phyloP scores from a whole-genome alignment of 2,113 vertebrate genomes.

The Melanostigma gelatinosum region DNA sequence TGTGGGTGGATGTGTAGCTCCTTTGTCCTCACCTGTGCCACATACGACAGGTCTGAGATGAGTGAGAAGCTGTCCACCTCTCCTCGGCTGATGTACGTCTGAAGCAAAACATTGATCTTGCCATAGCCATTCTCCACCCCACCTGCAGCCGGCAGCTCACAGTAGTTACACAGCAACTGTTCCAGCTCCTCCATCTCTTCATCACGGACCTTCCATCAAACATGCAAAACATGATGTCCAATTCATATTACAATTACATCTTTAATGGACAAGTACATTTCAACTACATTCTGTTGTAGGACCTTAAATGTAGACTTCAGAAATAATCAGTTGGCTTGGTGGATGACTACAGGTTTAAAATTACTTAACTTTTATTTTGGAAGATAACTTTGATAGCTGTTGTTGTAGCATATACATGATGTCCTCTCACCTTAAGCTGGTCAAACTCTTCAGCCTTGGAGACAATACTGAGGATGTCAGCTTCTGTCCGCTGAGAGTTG shows the following conservation, averaged over 20 bases:
- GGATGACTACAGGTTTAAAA: neutral
- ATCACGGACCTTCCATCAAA: constrained; percentile 88
- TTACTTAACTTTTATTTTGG: neutral
- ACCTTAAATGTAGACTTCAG: neutral
- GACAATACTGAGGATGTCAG: constrained; percentile 93
- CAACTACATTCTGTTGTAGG: neutral
- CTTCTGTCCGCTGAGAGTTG: constrained; percentile 94
- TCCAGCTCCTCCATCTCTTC: constrained; percentile 97
- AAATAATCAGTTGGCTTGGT: neutral
- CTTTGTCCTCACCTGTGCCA: constrained; percentile 91
- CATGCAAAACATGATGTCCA: neutral
- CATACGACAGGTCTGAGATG: constrained; percentile 96
- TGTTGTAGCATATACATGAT: neutral
- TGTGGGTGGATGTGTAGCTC: neutral
- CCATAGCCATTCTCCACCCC: constrained; percentile 97
- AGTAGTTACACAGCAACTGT: constrained; percentile 88
- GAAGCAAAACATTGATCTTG: constrained; percentile 98
- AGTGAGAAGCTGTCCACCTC: constrained; percentile 98
- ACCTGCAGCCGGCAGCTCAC: constrained; percentile 91
- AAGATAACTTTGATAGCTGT: neutral
- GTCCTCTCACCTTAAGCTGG: constrained; percentile 93
- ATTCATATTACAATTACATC: neutral
- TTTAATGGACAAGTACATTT: neutral
- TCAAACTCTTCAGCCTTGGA: constrained; percentile 99
- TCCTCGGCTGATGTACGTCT: constrained; percentile 96